Conservation (phyloP, 2,797 vertebrate genomes). For the Uromys caudimaculatus region DNA sequence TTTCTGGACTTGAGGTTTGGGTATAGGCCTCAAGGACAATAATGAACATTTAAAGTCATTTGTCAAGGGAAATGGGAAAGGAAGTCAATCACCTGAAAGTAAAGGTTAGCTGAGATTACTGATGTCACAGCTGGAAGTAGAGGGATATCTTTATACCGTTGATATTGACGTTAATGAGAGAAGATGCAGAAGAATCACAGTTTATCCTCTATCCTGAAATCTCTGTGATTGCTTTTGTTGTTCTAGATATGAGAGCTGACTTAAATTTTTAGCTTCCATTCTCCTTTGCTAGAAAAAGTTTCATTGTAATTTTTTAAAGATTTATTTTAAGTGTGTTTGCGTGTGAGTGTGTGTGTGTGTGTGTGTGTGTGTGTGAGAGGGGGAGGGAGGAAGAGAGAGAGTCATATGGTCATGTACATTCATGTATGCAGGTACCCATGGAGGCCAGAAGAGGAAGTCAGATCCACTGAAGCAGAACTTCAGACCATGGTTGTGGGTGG, state of each 20-base stretch:
- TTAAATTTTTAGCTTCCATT: background rate
- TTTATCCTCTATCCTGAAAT: background rate
- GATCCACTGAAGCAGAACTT: background rate
- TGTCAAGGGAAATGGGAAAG: background rate
- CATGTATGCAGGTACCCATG: background rate
- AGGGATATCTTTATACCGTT: background rate
- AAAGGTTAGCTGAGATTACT: background rate
- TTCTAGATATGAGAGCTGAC: background rate
- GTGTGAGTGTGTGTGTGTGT: background rate
- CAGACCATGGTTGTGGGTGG: background rate
- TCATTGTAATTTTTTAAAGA: background rate
- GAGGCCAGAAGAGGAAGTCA: background rate
- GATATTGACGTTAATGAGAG: background rate
- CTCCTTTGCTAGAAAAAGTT: conserved; percentile 2
- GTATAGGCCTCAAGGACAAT: background rate
- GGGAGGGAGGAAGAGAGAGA: background rate
- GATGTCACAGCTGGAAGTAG: background rate
- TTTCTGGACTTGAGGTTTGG: background rate
- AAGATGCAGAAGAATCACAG: background rate
- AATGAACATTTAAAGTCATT: background rate
- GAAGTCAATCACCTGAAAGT: background rate
- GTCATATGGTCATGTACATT: background rate
- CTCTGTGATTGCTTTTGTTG: background rate
- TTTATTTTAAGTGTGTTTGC: background rate
- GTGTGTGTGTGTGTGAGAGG: background rate